Evolutionary conservation across 2,113 vertebrate species (phyloP).

Genomic region (Smithornis capensis): DNA sequence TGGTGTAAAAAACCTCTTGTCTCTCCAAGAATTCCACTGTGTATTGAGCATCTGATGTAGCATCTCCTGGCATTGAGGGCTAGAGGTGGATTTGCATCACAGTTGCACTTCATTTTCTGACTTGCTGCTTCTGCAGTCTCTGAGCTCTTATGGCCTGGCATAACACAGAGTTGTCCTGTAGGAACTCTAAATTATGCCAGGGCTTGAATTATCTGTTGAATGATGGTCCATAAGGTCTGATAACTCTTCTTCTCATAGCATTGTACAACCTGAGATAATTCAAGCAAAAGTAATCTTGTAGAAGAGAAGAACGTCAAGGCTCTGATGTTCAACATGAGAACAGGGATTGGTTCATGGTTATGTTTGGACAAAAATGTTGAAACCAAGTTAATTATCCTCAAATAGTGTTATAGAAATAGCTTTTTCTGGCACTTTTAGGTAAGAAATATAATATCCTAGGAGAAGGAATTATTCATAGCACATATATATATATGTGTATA

Average conservation of each 20-base stretch:
- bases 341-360: not conserved
- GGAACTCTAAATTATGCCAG: slow-evolving; percentile 7
- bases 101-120: not conserved
- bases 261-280: not conserved
- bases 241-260: not conserved
- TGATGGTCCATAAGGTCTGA: not conserved
- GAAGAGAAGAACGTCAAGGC: not conserved
- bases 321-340: not conserved
- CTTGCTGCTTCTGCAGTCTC: not conserved
- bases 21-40: not conserved
- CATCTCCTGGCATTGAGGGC: not conserved
- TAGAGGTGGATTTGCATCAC: not conserved
- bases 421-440: not conserved
- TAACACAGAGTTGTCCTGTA: not conserved
- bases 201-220: not conserved
- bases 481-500: not conserved
- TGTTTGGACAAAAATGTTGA: not conserved
- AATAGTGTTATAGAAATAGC: not conserved
- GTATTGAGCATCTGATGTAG: not conserved
- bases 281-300: not conserved
- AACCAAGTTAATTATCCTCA: not conserved
- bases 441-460: not conserved
- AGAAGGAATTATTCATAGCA: not conserved
- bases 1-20: not conserved
- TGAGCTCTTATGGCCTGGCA: not conserved